Percentiles rank a stretch among this genome's conserved stretches.
These are phyloP conservation scores for Drosophila eugracilis DNA, from an alignment of 1,140 invertebrate species.

Conservation along the genomic window DNA sequence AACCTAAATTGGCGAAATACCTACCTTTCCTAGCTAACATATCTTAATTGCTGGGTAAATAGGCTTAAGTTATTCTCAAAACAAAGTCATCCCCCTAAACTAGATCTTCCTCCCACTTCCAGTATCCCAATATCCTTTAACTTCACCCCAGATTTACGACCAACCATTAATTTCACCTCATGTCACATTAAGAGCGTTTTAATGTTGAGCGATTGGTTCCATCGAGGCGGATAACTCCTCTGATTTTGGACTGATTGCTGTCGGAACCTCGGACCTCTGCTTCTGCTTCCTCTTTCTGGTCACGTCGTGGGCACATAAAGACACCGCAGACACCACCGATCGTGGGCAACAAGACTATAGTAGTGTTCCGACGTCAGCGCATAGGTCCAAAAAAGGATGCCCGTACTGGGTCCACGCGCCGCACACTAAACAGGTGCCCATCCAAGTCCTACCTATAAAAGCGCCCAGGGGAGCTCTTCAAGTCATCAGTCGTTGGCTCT, in stretches of 20 bases:
- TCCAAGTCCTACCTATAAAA: slow-evolving; percentile 71
- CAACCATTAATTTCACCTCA: slow-evolving; percentile 25
- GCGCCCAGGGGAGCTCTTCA: slow-evolving; percentile 14
- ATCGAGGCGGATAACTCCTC: slow-evolving; percentile 23
- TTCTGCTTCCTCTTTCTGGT: slow-evolving; percentile 71
- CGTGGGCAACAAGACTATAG: slow-evolving; percentile 43
- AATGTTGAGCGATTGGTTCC: slow-evolving; percentile 22
- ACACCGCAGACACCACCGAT: slow-evolving; percentile 49
- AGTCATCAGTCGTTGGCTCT: slow-evolving; percentile 63
- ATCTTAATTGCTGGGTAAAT: not conserved
- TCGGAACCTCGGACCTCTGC: slow-evolving; percentile 52
- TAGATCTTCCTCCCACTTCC: slow-evolving; percentile 1
- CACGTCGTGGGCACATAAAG: slow-evolving; percentile 75
- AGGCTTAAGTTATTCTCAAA: not conserved
- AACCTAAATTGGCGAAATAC: too few relatives aligned
- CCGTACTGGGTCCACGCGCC: slow-evolving; percentile 40
- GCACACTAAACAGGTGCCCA: slow-evolving; percentile 68
- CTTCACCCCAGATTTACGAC: slow-evolving; percentile 32
- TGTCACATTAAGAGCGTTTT: slow-evolving; percentile 39
- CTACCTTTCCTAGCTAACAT: too few relatives aligned
- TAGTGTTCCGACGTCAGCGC: slow-evolving; percentile 59
- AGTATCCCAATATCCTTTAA: slow-evolving; percentile 31
- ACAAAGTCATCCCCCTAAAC: not conserved
- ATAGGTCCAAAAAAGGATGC: slow-evolving; percentile 75
- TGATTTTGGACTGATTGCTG: slow-evolving; percentile 78